These are phyloP conservation scores for Metaphire vulgaris DNA, from an alignment of 1,140 invertebrate species.

Conservation along the genomic window DNA sequence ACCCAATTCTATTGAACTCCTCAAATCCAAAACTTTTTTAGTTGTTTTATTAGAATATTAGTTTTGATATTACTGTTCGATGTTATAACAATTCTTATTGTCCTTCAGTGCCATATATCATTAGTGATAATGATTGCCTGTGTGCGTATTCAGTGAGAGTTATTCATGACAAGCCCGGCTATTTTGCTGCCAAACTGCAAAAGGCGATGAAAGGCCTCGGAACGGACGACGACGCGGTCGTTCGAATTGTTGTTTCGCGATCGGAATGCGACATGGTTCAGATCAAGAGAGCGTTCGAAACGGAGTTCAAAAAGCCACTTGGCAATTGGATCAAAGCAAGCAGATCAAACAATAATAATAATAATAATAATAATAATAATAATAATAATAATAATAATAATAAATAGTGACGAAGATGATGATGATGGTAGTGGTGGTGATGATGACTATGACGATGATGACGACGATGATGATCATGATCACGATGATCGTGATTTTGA, in stretches of 20 bases:
- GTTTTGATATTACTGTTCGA: background rate
- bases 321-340: conserved; percentile 31
- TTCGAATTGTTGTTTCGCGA: conserved; percentile 38
- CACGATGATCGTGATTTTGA: too few relatives aligned
- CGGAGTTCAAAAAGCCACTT: conserved; percentile 24
- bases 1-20: too few relatives aligned
- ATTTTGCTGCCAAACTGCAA: conserved; percentile 35
- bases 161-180: conserved; percentile 33
- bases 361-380: too few relatives aligned
- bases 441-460: too few relatives aligned
- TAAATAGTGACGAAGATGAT: too few relatives aligned
- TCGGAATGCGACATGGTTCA: conserved; percentile 51
- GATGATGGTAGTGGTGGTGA: too few relatives aligned
- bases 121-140: too few relatives aligned
- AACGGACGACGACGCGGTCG: conserved; percentile 44
- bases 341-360: too few relatives aligned
- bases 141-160: conserved; percentile 30
- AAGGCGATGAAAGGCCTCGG: conserved; percentile 39
- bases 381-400: too few relatives aligned
- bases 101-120: too few relatives aligned
- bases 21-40: background rate
- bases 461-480: too few relatives aligned
- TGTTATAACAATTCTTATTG: background rate
- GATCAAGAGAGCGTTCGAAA: conserved; percentile 47
- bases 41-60: background rate